Base-by-base conservation (phyloP, 1,140 invertebrate genomes). In the Calephelis nemesis region DNA sequence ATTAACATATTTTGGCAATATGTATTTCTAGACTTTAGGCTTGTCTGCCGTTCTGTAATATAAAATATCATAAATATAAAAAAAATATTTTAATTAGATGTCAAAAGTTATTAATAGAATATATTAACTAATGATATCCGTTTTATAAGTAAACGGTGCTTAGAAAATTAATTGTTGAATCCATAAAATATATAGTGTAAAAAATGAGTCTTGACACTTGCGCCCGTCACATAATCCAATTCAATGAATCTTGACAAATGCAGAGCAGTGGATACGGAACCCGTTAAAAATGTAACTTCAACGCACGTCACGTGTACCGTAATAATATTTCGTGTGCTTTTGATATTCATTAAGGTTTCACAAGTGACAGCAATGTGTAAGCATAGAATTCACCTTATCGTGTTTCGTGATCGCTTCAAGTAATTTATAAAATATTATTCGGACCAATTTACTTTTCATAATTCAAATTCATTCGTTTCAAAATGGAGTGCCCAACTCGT, bases 151-250 rank as follows among this genome's bases (percentile, higher is more conserved):
- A 79, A 87, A 84, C 78, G 80, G 73, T 81, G 79, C 49, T 58
- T 39, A 58, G 11, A 30, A 19, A 58, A 58, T 30, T 39, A 58
- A 58, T 58, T 58, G 54, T 58, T 58, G 54, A 30, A 58, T 58
- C 9, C 75, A 81, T 84, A 77, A 77, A 78, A 83, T 79, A 83
- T 72, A 68, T 74, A 81, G 73, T 64, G 40, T 71, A 50, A 54
- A 30, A 78, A 79, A 85, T 74, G 72, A 78, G 76, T 87, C 79
- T 87, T 87, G 88, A 88, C 81, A 85, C 83, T 89, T 86, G 82
- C 69, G 40, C 76, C 74, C 78, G 73, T 83, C 75, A 85, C 67
- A 69, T 70, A 72, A 74, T 67, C 70, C 77, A 79, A 83, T 79
- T 76, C 71, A 72, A 82, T 81, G 74, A 68, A 74, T 81, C 78